Conservation (phyloP, 2,113 vertebrate genomes). For the Xyliphius kryptos region DNA sequence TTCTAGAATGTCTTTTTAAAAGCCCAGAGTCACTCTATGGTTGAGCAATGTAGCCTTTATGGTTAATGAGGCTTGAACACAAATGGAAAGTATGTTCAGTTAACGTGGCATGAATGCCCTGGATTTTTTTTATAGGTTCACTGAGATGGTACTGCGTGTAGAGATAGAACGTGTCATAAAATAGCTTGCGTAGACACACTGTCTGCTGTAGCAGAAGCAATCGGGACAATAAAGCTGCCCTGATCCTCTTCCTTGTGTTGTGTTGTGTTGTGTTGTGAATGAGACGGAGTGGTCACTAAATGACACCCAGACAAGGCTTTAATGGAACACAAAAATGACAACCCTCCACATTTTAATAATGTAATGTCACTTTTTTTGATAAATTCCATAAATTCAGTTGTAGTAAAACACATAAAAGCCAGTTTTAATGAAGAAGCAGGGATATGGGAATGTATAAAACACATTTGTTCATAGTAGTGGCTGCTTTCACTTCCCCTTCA, state of each 20-base stretch:
- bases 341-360: no score
- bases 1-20: no score
- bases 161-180: slow-evolving; percentile 1
- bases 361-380: no score
- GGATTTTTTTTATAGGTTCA: background rate
- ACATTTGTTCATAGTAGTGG: background rate
- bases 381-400: no score
- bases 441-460: background rate
- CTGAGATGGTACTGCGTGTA: background rate
- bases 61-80: background rate
- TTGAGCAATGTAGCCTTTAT: slow-evolving; percentile 1
- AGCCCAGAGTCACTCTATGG: no score
- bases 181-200: background rate
- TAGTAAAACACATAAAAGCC: no score
- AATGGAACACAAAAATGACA: no score
- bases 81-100: background rate
- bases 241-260: slow-evolving; percentile 6
- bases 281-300: slow-evolving; percentile 1
- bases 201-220: background rate
- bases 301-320: background rate
- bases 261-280: background rate
- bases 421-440: background rate
- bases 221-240: background rate
- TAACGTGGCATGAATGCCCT: background rate
- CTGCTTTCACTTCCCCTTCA: background rate